These are phyloP conservation scores for Polydrusus cervinus DNA, from an alignment of 2,888 invertebrate genomes.

Conservation along the genomic window DNA sequence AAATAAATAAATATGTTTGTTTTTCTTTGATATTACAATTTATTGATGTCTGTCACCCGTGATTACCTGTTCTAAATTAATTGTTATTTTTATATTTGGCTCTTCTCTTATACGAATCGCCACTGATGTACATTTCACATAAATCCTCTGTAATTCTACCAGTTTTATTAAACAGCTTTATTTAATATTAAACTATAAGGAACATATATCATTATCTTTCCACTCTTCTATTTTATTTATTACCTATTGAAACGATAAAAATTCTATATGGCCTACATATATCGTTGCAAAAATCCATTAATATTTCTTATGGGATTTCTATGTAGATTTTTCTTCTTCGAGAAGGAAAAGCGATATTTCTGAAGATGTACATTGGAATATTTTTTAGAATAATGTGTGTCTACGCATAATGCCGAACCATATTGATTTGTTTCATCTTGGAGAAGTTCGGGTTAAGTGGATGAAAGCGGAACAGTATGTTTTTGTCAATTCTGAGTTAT, in stretches of 20 bases:
- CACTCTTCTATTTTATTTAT: constrained; percentile 25
- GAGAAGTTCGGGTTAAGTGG: background rate
- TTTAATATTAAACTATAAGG: too few species aligned
- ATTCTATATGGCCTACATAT: constrained; percentile 38
- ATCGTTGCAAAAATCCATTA: constrained; percentile 44
- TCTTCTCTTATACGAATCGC: too few species aligned
- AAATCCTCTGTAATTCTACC: too few species aligned
- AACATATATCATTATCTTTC: background rate
- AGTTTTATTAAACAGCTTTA: too few species aligned
- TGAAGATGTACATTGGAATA: constrained; percentile 32
- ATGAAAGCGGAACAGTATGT: constrained; percentile 4
- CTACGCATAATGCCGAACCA: constrained; percentile 21
- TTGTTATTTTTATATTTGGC: too few species aligned
- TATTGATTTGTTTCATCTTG: constrained; percentile 27
- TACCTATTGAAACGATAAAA: constrained; percentile 40
- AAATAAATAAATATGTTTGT: too few species aligned
- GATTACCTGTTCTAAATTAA: too few species aligned
- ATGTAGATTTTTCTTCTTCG: constrained; percentile 44
- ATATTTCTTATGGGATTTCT: constrained; percentile 42
- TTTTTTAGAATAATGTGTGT: constrained; percentile 25
- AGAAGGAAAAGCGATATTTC: constrained; percentile 1
- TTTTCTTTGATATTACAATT: too few species aligned
- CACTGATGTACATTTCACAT: too few species aligned
- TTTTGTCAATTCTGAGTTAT: constrained; percentile 1
- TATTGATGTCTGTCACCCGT: too few species aligned